Base-by-base conservation (phyloP, 2,888 invertebrate species). In the Aproaerema taeniolella region DNA sequence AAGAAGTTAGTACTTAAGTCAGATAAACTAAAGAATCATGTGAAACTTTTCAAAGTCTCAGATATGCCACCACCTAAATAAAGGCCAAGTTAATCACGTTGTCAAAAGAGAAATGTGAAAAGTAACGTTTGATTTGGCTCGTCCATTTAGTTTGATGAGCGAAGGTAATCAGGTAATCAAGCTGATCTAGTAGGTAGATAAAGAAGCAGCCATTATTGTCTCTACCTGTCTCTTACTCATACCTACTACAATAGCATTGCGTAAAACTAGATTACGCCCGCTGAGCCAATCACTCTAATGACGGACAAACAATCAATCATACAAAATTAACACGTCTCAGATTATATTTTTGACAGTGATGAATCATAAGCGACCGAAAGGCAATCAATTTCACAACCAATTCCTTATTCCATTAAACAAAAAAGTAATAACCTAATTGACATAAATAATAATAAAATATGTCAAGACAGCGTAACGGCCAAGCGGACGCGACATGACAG, bases 401-500 rank as follows among this genome's bases (percentile, higher is more conserved):
- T 82, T 76, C 83, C 82, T 82, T 83, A 83, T 83, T 85, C 76
- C 83, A 85, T 83, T 85, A 86, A 83, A 83, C 78, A 80, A 83
- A 85, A 83, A 83, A 81, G 82, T 78, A 85, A 85, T 83, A 85
- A 82, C 74, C 76, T 83, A 86, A 85, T 86, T 86, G 86, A 85
- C 85, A 85, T 86, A 86, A 85, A 86, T 85, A 86, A 86, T 85
- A 83, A 85, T 86, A 86, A 85, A 81, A 85, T 80, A 78, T 82
- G 85, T 82, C 83, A 79, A 75, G 81, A 77, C 78, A 67, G 73
- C 78, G 81, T 81, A 82, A 79, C 82, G 81, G 78, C 66, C 75
- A 73, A 63, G 71, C 74, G 79, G 80, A 78, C 77, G 71, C 81
- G 82, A 76, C 80, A 58, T 85, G 85, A 86, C 85, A 82, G 82